Conservation (phyloP, 2,113 vertebrate genomes). For the Pelobates fuscus region DNA sequence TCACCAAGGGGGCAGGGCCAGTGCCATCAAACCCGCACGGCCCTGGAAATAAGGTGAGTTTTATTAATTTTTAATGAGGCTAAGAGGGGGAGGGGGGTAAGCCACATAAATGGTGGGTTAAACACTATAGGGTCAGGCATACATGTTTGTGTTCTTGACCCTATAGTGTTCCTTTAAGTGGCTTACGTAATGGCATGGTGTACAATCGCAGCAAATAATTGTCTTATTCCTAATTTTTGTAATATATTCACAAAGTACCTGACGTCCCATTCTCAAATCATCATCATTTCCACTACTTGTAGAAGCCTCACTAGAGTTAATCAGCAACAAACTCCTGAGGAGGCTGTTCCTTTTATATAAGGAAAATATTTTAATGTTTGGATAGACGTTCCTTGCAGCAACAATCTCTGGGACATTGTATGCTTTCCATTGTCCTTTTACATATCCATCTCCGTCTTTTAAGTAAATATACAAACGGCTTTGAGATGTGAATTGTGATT, state of each 20-base stretch:
- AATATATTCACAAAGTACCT: not conserved
- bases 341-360: not conserved
- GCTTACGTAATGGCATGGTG: too few relatives aligned
- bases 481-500: constrained; percentile 37
- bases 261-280: constrained; percentile 5
- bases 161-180: too few relatives aligned
- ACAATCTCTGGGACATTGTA: constrained; percentile 3
- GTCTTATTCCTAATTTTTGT: not conserved
- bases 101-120: too few relatives aligned
- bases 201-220: too few relatives aligned
- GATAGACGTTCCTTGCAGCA: not conserved
- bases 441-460: constrained; percentile 24
- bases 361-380: constrained; percentile 15
- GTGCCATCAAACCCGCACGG: too few relatives aligned
- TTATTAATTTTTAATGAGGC: too few relatives aligned
- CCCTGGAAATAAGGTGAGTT: too few relatives aligned
- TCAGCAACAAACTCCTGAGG: not conserved
- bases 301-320: not conserved
- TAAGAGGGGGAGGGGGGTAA: too few relatives aligned
- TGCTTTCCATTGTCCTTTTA: constrained; percentile 16
- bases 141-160: too few relatives aligned
- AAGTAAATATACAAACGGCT: constrained; percentile 43
- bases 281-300: not conserved
- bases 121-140: too few relatives aligned
- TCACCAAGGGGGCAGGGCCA: too few relatives aligned